Evolutionary conservation across 2,888 invertebrate genomes (phyloP), one percentile per base, ranked within the genome.

Genomic region (Melipona beecheii): DNA sequence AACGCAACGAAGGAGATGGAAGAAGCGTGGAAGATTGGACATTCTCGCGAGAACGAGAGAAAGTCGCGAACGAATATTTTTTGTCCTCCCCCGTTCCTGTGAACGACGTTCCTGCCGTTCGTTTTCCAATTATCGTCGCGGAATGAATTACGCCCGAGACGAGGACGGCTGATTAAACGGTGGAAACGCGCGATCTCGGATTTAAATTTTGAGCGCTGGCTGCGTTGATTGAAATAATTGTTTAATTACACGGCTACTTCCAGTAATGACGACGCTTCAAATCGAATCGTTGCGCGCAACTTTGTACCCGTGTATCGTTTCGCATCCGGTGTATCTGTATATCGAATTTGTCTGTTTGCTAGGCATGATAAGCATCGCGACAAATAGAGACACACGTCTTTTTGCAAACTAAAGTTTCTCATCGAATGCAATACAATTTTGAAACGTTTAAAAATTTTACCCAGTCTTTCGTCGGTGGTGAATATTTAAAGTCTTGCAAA

Each of bases 51-150:
- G 36, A 36, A 17, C 15, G 19, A 21, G n/a, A 9, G 27, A 58
- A 65, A 36, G 49, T 36, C 5, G 56, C 3, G 50, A 80, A 62
- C 56, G 54, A 54, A 70, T 43, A 62, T 36, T 69, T 31, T 4
- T 0, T 0, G 4, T 31, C 4, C 31, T 4, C 31, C 4, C 31
- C 36, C 65, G 60, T 31, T 31, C 56, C 74, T 49, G 27, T 50
- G 50, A 56, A 74, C 71, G 70, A 74, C 65, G 65, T 75, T 60
- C 27, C 66, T 74, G 15, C 2, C n/a, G 62, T 74, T 66, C 68
- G 72, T 84, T 82, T 71, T 78, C 72, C 78, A 82, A 82, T 82
- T 84, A 82, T 72, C 83, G 65, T 65, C 54, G 75, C 36, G 36
- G 72, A 82, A 82, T 69, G 75, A 75, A 77, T 75, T 74, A 68